Evolutionary conservation across 2,113 vertebrate genomes (phyloP).

Genomic region (Vicugna pacos): DNA sequence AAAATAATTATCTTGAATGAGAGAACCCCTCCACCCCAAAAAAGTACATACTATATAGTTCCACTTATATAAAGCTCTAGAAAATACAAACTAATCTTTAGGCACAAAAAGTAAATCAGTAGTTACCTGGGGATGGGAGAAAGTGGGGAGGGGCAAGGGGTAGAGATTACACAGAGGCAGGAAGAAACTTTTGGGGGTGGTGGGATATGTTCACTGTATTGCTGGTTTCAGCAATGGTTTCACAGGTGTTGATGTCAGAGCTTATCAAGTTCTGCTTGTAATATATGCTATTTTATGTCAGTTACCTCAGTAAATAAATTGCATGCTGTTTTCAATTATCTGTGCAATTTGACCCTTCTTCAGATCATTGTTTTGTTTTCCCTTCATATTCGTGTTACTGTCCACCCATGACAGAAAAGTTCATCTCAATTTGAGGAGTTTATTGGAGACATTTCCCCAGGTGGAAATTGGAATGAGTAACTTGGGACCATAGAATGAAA

Average conservation of each 20-base stretch:
- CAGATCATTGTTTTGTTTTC: background rate
- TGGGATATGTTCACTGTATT: background rate
- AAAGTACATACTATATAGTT: background rate
- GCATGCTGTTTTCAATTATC: conserved; percentile 18
- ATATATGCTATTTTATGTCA: background rate
- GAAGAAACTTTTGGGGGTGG: background rate
- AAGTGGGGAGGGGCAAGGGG: background rate
- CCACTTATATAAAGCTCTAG: background rate
- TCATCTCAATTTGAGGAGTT: background rate
- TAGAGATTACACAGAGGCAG: background rate
- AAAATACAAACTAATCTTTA: conserved; percentile 6
- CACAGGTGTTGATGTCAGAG: background rate
- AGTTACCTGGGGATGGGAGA: background rate
- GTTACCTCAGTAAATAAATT: background rate
- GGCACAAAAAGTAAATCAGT: background rate
- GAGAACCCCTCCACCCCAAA: background rate
- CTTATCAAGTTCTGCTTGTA: background rate
- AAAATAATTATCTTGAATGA: background rate
- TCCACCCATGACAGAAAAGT: background rate
- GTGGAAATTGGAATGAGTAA: background rate
- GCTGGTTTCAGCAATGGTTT: background rate
- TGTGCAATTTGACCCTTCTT: background rate
- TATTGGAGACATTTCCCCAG: background rate
- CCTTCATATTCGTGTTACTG: background rate
- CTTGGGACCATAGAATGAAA: background rate